Conservation (phyloP, 2,888 invertebrate species). For the Pseudococcus viburni region DNA sequence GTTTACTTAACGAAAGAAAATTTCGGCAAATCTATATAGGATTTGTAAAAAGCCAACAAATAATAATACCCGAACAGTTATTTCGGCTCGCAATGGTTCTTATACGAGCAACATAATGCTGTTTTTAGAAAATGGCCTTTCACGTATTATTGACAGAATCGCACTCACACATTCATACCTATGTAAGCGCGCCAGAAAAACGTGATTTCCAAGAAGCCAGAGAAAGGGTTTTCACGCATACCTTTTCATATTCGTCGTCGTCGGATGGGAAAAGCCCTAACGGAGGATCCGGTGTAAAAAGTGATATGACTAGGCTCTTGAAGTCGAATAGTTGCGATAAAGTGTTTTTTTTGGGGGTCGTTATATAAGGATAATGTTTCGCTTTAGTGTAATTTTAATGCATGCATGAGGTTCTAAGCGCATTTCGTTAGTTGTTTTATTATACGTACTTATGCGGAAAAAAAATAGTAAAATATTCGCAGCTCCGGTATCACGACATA, state of each 20-base stretch:
- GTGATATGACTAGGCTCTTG: not conserved
- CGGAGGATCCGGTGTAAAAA: not conserved
- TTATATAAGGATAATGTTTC: conserved; percentile 29
- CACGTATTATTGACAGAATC: conserved; percentile 52
- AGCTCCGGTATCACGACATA: not conserved
- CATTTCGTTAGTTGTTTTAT: conserved; percentile 16
- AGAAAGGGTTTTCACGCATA: not conserved
- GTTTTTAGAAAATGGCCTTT: conserved; percentile 50
- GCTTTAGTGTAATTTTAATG: conserved; percentile 17
- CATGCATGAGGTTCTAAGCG: not conserved
- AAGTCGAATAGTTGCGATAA: conserved; percentile 3
- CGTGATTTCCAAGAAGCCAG: conserved; percentile 14
- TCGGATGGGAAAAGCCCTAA: not conserved
- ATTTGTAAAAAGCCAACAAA: conserved; percentile 47
- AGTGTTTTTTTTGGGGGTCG: not conserved
- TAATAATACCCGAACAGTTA: conserved; percentile 26
- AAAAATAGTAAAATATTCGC: not conserved
- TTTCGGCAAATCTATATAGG: conserved; percentile 40
- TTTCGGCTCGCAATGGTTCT: conserved; percentile 8
- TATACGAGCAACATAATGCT: conserved; percentile 25
- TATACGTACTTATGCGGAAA: not conserved
- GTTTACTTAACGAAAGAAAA: conserved; percentile 11
- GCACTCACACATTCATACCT: not conserved
- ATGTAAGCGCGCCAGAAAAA: not conserved
- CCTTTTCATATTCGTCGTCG: conserved; percentile 12